Base-by-base conservation (phyloP, 2,113 vertebrate genomes). In the Chroicocephalus ridibundus region DNA sequence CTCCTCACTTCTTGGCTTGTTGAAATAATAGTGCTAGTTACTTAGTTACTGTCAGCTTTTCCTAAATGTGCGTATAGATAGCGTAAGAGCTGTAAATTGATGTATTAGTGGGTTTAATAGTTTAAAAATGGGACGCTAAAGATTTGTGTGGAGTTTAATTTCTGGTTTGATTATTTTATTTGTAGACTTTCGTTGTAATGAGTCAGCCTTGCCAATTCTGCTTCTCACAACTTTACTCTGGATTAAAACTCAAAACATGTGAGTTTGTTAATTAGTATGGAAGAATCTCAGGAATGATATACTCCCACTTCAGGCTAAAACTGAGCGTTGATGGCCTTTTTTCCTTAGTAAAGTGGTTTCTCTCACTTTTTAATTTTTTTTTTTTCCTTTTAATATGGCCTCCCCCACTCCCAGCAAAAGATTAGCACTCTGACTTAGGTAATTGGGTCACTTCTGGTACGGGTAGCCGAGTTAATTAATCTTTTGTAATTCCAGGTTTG, bases 271-370 rank as follows among this genome's bases (percentile, higher is more conserved):
- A 94, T 96, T 95, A 90, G 85, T 94, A 88, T 95, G 93, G 92
- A 96, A 93, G 94, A 96, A 95, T 95, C 60, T 90, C 60, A 96
- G 88, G 96, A 97, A 95, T 94, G 38, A 70, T 88, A 22, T 95
- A 90, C 84, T 93, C 89, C 92, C 80, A 92, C 94, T 88, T 95
- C 69, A 61, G 80, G 60, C 69, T 92, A 86, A 83, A 94, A 94
- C 90, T 47, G 60, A 75, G 60, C 64, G 66, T 55, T 90, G 82
- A n/a, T 4, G 18, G 69, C 42, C 42, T 93, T 91, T 61, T 93
- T 80, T 93, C 44, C 55, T 77, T 86, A 60, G 71, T 38, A n/a
- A 92, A 77, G 42, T 44, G 42, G 26, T 88, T 94, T 81, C 36
- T 86, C 72, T 86, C n/a, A 36, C 32, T 71, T 68, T 5, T 61